phyloP scores from a whole-genome alignment of 2,113 vertebrate species.

The Mastomys natalensis region DNA sequence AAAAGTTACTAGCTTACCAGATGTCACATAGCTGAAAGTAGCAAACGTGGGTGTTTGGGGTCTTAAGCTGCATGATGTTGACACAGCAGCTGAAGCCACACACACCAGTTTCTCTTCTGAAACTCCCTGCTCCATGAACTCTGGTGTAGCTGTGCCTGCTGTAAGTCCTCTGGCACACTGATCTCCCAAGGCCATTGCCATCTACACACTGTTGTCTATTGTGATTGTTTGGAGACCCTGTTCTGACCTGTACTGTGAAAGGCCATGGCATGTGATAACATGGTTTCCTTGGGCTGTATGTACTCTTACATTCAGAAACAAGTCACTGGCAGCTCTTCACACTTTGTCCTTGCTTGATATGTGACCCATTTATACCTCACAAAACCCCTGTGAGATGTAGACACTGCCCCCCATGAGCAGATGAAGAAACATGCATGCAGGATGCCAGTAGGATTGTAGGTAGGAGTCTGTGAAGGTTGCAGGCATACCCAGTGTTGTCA shows the following conservation, averaged over 20 bases:
- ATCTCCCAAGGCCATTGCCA: background rate
- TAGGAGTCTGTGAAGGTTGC: constrained; percentile 2
- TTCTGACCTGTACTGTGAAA: background rate
- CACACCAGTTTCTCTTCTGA: constrained; percentile 47
- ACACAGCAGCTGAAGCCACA: background rate
- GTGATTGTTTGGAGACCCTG: background rate
- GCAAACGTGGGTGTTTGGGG: background rate
- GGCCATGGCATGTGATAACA: background rate
- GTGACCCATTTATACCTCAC: background rate
- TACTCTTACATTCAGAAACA: constrained; percentile 6
- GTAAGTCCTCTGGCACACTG: background rate
- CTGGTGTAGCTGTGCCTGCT: background rate
- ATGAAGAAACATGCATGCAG: background rate
- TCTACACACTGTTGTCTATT: background rate
- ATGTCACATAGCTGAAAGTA: constrained; percentile 33
- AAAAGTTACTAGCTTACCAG: constrained; percentile 36
- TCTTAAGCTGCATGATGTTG: constrained; percentile 23
- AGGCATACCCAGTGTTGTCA: background rate
- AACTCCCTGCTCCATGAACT: constrained; percentile 3
- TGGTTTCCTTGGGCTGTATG: background rate
- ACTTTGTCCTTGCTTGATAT: background rate
- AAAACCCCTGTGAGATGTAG: background rate
- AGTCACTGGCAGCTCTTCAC: background rate
- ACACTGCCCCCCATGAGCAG: constrained; percentile 4
- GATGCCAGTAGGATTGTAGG: constrained; percentile 28